These are phyloP conservation scores for Cyanoramphus novaezelandiae DNA, from an alignment of 2,113 vertebrate species.

Conservation along the genomic window DNA sequence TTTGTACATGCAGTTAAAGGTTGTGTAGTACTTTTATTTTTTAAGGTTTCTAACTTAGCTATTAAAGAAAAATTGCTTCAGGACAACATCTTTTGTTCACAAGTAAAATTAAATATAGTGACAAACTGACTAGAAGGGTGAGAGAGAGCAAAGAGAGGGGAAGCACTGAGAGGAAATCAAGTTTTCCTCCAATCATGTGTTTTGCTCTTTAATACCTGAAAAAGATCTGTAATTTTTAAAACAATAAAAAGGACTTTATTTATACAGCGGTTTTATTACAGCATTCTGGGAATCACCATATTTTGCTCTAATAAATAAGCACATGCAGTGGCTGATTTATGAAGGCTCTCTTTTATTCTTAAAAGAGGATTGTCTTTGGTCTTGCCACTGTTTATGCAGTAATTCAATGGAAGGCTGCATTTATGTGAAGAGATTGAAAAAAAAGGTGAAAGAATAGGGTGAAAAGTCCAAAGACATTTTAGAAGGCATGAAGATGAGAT, in stretches of 20 bases:
- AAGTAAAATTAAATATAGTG: neutral
- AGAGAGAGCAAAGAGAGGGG: neutral
- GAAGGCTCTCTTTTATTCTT: neutral
- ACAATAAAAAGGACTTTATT: neutral
- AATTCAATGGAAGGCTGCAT: neutral
- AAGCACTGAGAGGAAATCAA: neutral
- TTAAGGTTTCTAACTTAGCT: neutral
- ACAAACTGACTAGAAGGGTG: neutral
- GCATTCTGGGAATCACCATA: neutral
- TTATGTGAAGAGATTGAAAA: neutral
- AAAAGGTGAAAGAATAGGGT: neutral
- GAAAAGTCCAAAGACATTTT: neutral
- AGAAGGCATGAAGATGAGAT: neutral
- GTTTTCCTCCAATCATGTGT: neutral
- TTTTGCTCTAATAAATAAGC: neutral
- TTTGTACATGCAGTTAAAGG: neutral
- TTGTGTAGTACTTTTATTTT: neutral
- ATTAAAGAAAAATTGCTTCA: neutral
- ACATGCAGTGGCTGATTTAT: neutral
- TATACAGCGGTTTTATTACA: neutral
- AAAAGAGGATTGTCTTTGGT: neutral
- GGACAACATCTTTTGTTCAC: neutral
- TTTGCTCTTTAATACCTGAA: neutral
- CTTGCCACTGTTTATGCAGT: neutral
- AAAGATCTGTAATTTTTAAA: neutral